Base-by-base conservation (phyloP, 92 coral and sea anemone genomes). In the Zoanthus sociatus region DNA sequence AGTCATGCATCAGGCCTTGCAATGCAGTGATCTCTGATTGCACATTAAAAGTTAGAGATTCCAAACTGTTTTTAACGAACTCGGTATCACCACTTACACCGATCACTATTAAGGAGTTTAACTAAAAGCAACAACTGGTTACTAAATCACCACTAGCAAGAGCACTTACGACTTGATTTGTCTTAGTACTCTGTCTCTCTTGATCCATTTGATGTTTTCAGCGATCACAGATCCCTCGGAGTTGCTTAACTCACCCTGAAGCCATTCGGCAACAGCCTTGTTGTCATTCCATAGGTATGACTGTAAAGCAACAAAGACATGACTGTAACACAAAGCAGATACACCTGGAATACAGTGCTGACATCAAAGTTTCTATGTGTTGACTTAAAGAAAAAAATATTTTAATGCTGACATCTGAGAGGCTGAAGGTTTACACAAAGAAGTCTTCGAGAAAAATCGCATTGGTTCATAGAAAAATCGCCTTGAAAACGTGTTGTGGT, bases 271-370 rank as follows among this genome's bases (percentile, higher is more conserved):
- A 5, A 97, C 99, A 4, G 91, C 92, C 82, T 92, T 86, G 92
- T 97, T 97, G 83, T 97, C 97, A 37, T 92, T 91, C 99, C 99
- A 97, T 89, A 95, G 82, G 79, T 97, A 97, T 0, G 99, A 97
- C 99, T 97, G 78, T 21, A 77, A 77, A 47, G 37, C 82, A 53
- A 14, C 66, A 53, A 48, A 77, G 8, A 42, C 17, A 32, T 4
- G 8, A 69, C 98, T 96, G 77, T 74, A 74, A 74, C 60, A n/a
- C 78, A 74, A 44, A 14, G 16, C 58, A 74, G 55, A 45, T 45
- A 44, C 47, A 37, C 50, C 33, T 5, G 21, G 4, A 72, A 11
- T 14, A 5, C 50, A 72, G 13, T 5, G 54, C 46, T 33, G 26
- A 73, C 53, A 73, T 37, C 1, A 73, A 3, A 7, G 77, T 73